phyloP scores from a whole-genome alignment of 2,797 vertebrate genomes.

The Myripristis murdjan region DNA sequence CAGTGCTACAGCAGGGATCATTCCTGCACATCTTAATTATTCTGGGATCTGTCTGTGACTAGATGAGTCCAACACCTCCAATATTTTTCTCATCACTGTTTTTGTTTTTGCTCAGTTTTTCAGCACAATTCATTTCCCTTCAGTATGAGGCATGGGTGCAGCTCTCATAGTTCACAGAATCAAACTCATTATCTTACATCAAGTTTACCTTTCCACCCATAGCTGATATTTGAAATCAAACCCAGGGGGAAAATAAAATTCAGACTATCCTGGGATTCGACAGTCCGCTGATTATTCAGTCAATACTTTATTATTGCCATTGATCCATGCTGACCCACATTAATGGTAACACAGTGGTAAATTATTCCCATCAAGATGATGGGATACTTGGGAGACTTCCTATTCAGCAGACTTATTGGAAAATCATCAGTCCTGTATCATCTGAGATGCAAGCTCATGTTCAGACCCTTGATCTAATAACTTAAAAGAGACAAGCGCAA shows the following conservation, averaged over 20 bases:
- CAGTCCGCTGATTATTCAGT: neutral
- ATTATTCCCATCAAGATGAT: neutral
- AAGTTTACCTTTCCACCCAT: neutral
- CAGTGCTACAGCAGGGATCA: constrained; percentile 17
- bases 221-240: constrained; percentile 2
- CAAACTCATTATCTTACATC: neutral
- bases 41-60: constrained; percentile 48
- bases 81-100: neutral
- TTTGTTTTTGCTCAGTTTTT: too few relatives aligned
- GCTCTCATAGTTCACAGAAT: too few relatives aligned
- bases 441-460: constrained; percentile 10
- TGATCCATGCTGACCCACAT: neutral
- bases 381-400: neutral
- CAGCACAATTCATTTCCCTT: neutral
- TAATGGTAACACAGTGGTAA: neutral
- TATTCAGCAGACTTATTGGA: neutral
- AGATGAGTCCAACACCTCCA: constrained; percentile 14
- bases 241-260: neutral
- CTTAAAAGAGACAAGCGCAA: constrained; percentile 3
- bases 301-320: constrained; percentile 11
- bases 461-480: constrained; percentile 14
- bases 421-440: neutral
- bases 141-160: neutral
- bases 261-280: neutral
- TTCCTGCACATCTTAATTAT: constrained; percentile 45